Evolutionary conservation across 2,113 vertebrate species (phyloP).

Genomic region (human): DNA sequence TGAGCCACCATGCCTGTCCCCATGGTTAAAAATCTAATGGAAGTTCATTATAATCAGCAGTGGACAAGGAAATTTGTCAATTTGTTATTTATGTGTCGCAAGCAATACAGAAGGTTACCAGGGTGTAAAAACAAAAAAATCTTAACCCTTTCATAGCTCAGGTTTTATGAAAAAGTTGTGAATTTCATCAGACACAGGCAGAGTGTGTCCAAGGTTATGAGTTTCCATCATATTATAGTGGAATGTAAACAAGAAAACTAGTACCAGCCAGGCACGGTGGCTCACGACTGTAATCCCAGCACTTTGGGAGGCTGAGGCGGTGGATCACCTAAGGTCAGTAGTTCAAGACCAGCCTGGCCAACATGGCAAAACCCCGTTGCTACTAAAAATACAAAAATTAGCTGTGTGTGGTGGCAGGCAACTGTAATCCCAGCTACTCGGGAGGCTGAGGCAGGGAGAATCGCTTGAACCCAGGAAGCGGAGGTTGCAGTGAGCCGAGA

Average conservation of each 20-base stretch:
- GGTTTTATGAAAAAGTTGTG: neutral
- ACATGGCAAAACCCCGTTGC: too few species aligned
- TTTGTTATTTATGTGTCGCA: neutral
- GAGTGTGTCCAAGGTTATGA: neutral
- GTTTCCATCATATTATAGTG: neutral
- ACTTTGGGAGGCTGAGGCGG: too few species aligned
- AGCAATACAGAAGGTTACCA: neutral
- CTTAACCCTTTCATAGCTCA: neutral
- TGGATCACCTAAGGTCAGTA: too few species aligned
- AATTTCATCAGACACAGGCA: neutral
- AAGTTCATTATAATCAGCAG: neutral
- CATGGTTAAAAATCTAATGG: neutral
- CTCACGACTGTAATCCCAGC: too few species aligned
- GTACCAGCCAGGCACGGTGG: neutral
- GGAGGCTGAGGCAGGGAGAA: too few species aligned
- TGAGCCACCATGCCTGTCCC: neutral
- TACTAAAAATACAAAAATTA: too few species aligned
- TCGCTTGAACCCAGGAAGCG: too few species aligned
- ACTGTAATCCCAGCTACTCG: too few species aligned
- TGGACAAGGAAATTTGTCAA: neutral
- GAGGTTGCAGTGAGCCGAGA: too few species aligned
- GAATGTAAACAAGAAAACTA: neutral
- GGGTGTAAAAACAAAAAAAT: neutral
- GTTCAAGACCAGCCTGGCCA: too few species aligned
- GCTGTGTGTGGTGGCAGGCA: too few species aligned